Base-by-base conservation (phyloP, 2,888 invertebrate species). In the Melieria crassipennis region DNA sequence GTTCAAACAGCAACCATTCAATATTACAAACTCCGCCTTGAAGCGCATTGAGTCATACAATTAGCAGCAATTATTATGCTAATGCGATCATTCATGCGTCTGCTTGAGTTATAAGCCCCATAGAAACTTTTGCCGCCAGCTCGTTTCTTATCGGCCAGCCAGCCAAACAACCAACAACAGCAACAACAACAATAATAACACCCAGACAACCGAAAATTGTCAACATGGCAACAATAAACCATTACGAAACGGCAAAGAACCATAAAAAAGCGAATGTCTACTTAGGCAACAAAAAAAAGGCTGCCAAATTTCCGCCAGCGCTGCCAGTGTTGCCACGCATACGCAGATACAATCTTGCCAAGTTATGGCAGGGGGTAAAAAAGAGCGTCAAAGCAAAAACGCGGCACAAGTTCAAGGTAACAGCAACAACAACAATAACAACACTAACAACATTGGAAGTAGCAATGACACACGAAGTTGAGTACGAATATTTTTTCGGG, bases 31-130 rank as follows among this genome's bases (percentile, higher is more conserved):
- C 30, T 30, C 3, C 30, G 30, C 30, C 30, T 30, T 30, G 30
- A 30, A 30, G 30, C 30, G 30, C 52, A n/a, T 52, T 52, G 13
- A 52, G 1, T 30, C 57, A 13, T 57, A 30, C 57, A 57, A 57
- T 16, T 57, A 16, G 30, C 57, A 57, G 13, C 16, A 57, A 57
- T 57, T 16, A 57, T 57, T 57, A 16, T 57, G 57, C 30, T 9
- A 57, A 57, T 57, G 57, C 30, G 57, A 57, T 16, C n/a, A 57
- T 9, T 57, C 57, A 57, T 57, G n/a, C 30, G 30, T 30, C 30
- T 30, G 30, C 30, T 30, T 30, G 30, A 30, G 30, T 30, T 30
- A 30, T 30, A 30, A 30, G 30, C 30, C 30, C 30, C 30, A 30
- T 50, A 10, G 50, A 11, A 50, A 50, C 50, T 50, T 50, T 50